Percentiles rank a stretch among this genome's conserved stretches.
Conservation (phyloP, 2,888 invertebrate genomes). For the Lordiphosa fenestrarum region DNA sequence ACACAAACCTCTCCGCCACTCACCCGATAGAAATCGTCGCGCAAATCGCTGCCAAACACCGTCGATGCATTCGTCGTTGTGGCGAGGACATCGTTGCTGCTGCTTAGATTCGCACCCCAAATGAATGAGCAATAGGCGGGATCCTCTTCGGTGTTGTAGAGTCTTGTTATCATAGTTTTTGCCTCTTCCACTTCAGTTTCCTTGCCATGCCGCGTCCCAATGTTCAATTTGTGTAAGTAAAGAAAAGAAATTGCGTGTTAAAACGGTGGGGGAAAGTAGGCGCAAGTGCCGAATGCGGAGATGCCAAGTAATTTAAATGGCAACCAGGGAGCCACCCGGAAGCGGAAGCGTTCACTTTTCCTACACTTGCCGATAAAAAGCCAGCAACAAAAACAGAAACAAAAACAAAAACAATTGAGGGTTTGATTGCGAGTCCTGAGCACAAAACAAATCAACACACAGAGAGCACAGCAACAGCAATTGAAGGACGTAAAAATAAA, state of each 20-base stretch:
- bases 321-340: conserved; percentile 40
- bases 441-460: conserved; percentile 54
- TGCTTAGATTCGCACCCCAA: conserved; percentile 75
- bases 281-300: conserved; percentile 8
- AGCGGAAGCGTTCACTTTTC: conserved; percentile 64
- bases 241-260: conserved; percentile 37
- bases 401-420: conserved; percentile 51
- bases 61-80: conserved; percentile 30
- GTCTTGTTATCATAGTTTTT: conserved; percentile 77
- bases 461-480: conserved; percentile 46
- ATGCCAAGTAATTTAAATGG: conserved; percentile 49
- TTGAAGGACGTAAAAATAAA: conserved; percentile 47
- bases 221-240: conserved; percentile 60
- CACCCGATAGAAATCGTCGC: conserved; percentile 68
- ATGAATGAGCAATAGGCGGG: conserved; percentile 79
- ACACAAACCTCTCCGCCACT: conserved; percentile 27
- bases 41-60: conserved; percentile 48
- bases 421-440: conserved; percentile 52
- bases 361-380: conserved; percentile 48
- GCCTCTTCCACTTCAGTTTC: neutral
- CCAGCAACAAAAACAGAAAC: conserved; percentile 16
- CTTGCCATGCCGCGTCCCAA: conserved; percentile 7
- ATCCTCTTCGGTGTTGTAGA: conserved; percentile 79
- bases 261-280: conserved; percentile 30
- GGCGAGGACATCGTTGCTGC: conserved; percentile 33